Conservation (phyloP, 2,113 vertebrate genomes). For the Trogon melanurus region DNA sequence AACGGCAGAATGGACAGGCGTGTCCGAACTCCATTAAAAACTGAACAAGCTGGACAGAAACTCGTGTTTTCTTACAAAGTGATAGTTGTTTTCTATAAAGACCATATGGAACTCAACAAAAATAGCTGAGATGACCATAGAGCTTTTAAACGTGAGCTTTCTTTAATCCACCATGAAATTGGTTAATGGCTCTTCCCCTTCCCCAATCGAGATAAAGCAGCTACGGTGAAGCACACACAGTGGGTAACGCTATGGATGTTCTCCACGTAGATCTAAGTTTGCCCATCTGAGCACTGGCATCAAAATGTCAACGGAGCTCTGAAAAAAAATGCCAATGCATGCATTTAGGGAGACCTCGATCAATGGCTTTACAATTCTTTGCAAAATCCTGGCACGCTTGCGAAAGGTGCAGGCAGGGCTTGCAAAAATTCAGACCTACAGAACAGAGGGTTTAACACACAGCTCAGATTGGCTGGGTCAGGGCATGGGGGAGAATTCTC, state of each 20-base stretch:
- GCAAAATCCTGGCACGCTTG: background rate
- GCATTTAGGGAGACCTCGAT: background rate
- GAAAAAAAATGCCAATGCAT: background rate
- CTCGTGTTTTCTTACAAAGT: background rate
- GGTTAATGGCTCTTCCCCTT: background rate
- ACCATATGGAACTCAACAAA: background rate
- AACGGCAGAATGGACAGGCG: background rate
- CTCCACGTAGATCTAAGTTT: background rate
- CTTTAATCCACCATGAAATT: background rate
- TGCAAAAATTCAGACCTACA: background rate
- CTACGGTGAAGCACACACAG: background rate
- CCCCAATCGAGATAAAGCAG: background rate
- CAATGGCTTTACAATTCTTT: background rate
- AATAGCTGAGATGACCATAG: background rate
- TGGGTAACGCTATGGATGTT: accelerated
- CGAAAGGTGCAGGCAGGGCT: background rate
- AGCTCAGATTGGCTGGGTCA: background rate
- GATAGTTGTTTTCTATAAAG: background rate
- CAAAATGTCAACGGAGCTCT: background rate
- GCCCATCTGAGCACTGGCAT: background rate
- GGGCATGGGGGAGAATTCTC: background rate
- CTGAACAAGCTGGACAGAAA: background rate
- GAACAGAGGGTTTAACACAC: background rate
- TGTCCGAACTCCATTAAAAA: background rate
- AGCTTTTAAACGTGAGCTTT: background rate